Percentiles rank a stretch among this genome's conserved stretches.
Conservation (phyloP, 1,140 invertebrate species). For the Pseudomyrmex concolor region DNA sequence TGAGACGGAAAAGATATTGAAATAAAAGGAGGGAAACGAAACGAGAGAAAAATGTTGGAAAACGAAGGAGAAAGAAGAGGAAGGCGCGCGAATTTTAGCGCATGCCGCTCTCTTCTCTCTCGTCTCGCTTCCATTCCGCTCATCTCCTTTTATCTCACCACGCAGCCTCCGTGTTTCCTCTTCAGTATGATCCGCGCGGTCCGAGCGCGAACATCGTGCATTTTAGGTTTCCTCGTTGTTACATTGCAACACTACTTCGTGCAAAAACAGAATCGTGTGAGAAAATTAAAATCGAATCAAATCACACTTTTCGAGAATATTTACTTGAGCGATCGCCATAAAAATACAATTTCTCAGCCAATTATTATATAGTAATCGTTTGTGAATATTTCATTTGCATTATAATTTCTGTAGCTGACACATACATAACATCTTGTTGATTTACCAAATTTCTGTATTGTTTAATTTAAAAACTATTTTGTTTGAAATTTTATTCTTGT, state of each 20-base stretch:
- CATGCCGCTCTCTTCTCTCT: constrained; percentile 18
- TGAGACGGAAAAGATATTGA: too few relatives aligned
- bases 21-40: background rate
- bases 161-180: constrained; percentile 42
- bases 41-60: background rate
- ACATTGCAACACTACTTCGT: constrained; percentile 8
- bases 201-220: constrained; percentile 53
- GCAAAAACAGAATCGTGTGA: background rate
- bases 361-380: background rate
- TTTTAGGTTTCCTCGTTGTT: background rate
- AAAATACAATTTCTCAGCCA: too few relatives aligned
- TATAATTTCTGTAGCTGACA: background rate
- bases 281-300: background rate
- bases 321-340: background rate
- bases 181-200: constrained; percentile 70
- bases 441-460: background rate
- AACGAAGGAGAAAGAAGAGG: background rate
- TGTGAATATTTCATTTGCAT: background rate
- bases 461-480: too few relatives aligned
- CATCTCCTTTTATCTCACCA: constrained; percentile 37
- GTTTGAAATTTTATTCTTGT: too few relatives aligned
- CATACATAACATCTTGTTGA: background rate
- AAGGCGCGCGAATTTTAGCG: constrained; percentile 56
- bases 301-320: background rate
- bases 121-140: constrained; percentile 33